Conservation (phyloP, 37 sponge, comb jelly and placozoan genomes). For the Theonella swinhoei region DNA sequence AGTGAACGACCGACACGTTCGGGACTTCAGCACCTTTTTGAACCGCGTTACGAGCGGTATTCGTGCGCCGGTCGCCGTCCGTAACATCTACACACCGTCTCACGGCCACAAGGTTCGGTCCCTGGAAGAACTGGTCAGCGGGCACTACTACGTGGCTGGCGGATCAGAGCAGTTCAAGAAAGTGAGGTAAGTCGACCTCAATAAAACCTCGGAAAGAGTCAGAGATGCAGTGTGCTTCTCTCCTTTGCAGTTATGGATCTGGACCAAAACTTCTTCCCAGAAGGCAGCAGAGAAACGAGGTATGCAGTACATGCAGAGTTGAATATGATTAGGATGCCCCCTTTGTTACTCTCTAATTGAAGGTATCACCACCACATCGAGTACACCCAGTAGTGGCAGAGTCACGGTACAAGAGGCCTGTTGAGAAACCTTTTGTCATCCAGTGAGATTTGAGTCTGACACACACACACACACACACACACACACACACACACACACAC, state of each 20-base stretch:
- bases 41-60: constrained; percentile 77
- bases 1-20: constrained; percentile 73
- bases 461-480: too few species aligned
- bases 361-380: too few species aligned
- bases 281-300: constrained; percentile 12
- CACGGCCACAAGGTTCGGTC: constrained; percentile 59
- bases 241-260: constrained; percentile 39
- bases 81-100: constrained; percentile 85
- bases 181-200: constrained; percentile 38
- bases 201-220: too few species aligned
- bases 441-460: constrained; percentile 48
- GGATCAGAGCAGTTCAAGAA: constrained; percentile 82
- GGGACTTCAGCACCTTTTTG: constrained; percentile 79
- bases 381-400: constrained; percentile 44
- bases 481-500: not conserved
- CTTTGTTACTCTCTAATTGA: too few species aligned
- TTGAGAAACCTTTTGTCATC: constrained; percentile 71
- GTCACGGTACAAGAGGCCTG: constrained; percentile 56
- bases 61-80: constrained; percentile 77
- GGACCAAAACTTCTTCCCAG: constrained; percentile 12
- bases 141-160: constrained; percentile 85
- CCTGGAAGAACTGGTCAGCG: constrained; percentile 59
- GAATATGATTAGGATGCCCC: too few species aligned
- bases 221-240: too few species aligned
- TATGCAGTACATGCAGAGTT: too few species aligned